Evolutionary conservation across 2,797 vertebrate genomes (phyloP).

Genomic region (Catharus ustulatus): DNA sequence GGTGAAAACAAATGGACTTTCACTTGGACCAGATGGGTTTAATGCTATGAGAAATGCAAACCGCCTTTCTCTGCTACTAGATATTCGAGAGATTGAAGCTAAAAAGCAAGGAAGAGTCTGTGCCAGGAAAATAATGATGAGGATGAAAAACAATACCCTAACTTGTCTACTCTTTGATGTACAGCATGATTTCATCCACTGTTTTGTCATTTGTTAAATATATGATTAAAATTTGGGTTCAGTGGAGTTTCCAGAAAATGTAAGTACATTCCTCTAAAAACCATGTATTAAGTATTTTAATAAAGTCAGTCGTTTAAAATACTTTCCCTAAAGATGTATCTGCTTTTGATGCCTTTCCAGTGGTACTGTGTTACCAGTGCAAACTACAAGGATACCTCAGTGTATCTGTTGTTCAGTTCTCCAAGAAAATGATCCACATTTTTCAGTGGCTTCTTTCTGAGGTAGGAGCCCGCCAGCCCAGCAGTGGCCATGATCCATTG

Average conservation of each 20-base stretch:
- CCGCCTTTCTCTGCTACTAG: conserved; percentile 20
- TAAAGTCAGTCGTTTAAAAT: conserved; percentile 76
- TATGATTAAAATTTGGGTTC: conserved; percentile 66
- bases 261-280: conserved; percentile 77
- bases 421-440: background rate
- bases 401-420: background rate
- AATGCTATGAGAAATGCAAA: background rate
- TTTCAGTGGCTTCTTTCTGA: conserved; percentile 5
- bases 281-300: conserved; percentile 75
- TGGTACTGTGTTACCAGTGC: background rate
- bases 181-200: conserved; percentile 45
- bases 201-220: conserved; percentile 61
- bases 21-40: background rate
- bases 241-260: conserved; percentile 72
- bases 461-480: background rate
- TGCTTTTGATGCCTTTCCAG: background rate
- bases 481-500: background rate
- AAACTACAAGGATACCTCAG: background rate
- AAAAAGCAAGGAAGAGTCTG: conserved; percentile 42
- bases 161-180: conserved; percentile 1
- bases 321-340: background rate
- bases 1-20: conserved; percentile 13
- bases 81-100: conserved; percentile 26
- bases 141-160: background rate
- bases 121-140: conserved; percentile 28